phyloP scores from a whole-genome alignment of 2,113 vertebrate genomes.

The Zosterops japonicus region DNA sequence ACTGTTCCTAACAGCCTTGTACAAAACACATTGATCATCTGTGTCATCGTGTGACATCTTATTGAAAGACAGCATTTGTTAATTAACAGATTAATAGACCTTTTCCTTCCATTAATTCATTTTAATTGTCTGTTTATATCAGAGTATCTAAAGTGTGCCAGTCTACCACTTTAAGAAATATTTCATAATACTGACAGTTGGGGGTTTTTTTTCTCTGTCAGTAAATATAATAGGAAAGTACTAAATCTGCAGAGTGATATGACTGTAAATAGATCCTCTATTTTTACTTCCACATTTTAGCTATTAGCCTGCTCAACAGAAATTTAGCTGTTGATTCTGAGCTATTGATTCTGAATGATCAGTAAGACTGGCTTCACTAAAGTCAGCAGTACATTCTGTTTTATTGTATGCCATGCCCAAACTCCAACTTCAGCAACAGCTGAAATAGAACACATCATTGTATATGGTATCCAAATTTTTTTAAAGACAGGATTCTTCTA shows the following conservation, averaged over 20 bases:
- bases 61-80: not conserved
- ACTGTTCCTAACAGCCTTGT: not conserved
- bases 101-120: not conserved
- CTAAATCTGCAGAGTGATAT: not conserved
- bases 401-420: not conserved
- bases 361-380: not conserved
- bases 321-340: not conserved
- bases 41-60: not conserved
- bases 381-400: not conserved
- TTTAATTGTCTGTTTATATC: not conserved
- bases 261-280: not conserved
- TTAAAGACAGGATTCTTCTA: not conserved
- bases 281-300: not conserved
- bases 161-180: slow-evolving; percentile 1
- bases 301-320: not conserved
- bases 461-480: not conserved
- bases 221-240: not conserved
- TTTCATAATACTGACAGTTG: not conserved
- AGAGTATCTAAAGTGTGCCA: not conserved
- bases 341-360: not conserved
- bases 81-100: not conserved
- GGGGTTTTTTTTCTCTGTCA: not conserved
- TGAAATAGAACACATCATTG: not conserved
- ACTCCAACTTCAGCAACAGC: not conserved
- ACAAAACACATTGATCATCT: not conserved